Base-by-base conservation (phyloP, 2,113 vertebrate genomes). In the Poeciliopsis turrubarensis region DNA sequence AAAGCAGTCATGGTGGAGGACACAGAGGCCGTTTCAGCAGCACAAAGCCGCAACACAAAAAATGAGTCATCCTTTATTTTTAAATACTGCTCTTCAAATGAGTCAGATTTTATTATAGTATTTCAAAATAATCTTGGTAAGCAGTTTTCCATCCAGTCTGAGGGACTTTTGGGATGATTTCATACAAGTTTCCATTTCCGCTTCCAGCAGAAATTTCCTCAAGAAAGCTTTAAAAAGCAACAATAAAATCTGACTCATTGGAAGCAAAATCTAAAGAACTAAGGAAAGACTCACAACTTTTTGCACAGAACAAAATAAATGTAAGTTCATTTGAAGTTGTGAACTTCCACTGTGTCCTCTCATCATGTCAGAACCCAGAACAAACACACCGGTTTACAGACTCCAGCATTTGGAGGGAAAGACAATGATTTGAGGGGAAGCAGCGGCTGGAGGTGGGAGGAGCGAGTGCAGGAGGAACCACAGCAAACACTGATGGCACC, bases 331-430 rank as follows among this genome's bases (percentile, higher is more conserved):
- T 3, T 25, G 4, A 13, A 13, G 32, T 29, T 26, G 26, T 39
- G 0, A 9, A 73, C 68, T 34, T 74, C 74, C 88, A 92, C 91
- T 91, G 89, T 90, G 91, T 60, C 87, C 84, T 90, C 89, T 26
- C 69, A 73, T 77, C 77, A 64, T 31, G 72, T 85, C 60, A 0
- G 25, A 60, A 68, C 64, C 77, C 65, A 8, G 39, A 19, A 68
- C 71, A 85, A 72, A 64, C 65, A 89, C 86, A 73, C 54, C 4
- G 66, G 82, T 60, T 82, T 51, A 81, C 83, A 91, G 83, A 73
- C 74, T 41, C 79, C 26, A 62, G 79, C 54, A 54, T 60, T 65
- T 70, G 73, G 70, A 82, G 71, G 79, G 73, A 57, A 69, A 65
- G 61, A 82, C 68, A 62, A 77, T 80, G 75, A 81, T 65, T 67